A percentile compares a stretch with the other conserved stretches of the same genome.
These are phyloP conservation scores for Acromyrmex echinatior DNA, from an alignment of 1,140 invertebrate genomes.

Conservation along the genomic window DNA sequence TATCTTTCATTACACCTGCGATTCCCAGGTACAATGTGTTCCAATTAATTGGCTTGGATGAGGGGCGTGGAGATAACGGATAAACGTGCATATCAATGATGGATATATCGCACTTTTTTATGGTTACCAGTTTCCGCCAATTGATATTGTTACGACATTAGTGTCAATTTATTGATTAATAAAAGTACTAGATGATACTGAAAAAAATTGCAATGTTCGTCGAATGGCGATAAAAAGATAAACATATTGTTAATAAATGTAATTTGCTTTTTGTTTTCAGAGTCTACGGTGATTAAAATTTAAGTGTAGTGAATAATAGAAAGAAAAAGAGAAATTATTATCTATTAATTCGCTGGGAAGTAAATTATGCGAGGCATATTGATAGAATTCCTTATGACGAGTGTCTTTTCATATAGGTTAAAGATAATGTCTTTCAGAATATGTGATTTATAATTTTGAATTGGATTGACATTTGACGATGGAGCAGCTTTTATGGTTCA, in stretches of 20 bases:
- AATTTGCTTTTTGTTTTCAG: neutral
- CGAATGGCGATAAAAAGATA: neutral
- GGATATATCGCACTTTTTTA: slow-evolving; percentile 28
- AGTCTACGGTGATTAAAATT: slow-evolving; percentile 1
- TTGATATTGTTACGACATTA: slow-evolving; percentile 54
- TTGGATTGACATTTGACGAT: slow-evolving; percentile 26
- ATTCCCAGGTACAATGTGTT: slow-evolving; percentile 81
- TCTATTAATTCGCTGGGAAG: slow-evolving; percentile 4
- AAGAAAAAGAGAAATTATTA: neutral
- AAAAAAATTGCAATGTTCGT: neutral
- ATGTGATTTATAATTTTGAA: slow-evolving; percentile 48
- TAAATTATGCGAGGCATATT: slow-evolving; percentile 22
- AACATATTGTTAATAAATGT: neutral
- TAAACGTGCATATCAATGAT: slow-evolving; percentile 42
- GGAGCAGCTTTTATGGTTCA: slow-evolving; percentile 27
- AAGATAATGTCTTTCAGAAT: slow-evolving; percentile 8
- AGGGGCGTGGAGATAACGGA: neutral
- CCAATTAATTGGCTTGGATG: slow-evolving; percentile 77
- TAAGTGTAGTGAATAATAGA: neutral
- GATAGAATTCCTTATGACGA: neutral
- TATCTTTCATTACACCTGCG: slow-evolving; percentile 83
- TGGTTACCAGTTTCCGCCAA: neutral
- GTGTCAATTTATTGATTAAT: neutral
- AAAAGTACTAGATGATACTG: neutral
- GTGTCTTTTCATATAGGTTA: neutral